Conservation (phyloP, 2,888 invertebrate species). For the Leucophora obtusa region DNA sequence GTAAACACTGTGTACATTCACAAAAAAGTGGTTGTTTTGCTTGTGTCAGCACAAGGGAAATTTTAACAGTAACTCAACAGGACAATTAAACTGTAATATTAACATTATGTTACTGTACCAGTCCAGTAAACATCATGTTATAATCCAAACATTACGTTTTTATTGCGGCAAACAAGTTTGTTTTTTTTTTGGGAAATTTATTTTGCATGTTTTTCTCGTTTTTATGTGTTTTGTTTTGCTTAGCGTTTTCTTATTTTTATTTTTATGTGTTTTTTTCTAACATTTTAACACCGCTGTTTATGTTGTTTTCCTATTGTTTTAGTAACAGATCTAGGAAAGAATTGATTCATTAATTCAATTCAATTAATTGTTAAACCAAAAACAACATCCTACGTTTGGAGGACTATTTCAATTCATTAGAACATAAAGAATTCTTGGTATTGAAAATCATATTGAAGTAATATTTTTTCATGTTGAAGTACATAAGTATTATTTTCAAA, state of each 20-base stretch:
- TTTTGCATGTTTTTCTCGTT: conserved; percentile 23
- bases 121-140: conserved; percentile 31
- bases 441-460: too few relatives aligned
- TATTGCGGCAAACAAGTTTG: not conserved
- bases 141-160: not conserved
- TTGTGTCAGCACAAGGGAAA: conserved; percentile 21
- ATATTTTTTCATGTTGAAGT: too few relatives aligned
- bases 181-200: not conserved
- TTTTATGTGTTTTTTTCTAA: not conserved
- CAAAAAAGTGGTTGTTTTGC: conserved; percentile 50
- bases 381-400: too few relatives aligned
- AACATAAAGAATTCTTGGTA: too few relatives aligned
- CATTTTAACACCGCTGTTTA: conserved; percentile 33
- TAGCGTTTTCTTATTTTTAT: conserved; percentile 43
- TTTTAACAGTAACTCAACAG: conserved; percentile 34
- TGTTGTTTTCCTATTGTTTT: conserved; percentile 19
- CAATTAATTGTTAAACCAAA: too few relatives aligned
- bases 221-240: conserved; percentile 57
- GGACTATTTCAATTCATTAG: too few relatives aligned
- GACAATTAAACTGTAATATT: not conserved
- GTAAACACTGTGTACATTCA: not conserved
- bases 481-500: too few relatives aligned
- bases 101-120: conserved; percentile 6
- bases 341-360: too few relatives aligned
- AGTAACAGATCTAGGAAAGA: not conserved